Base-by-base conservation (phyloP, 2,797 vertebrate species). In the Schizopygopsis malacanthus region DNA sequence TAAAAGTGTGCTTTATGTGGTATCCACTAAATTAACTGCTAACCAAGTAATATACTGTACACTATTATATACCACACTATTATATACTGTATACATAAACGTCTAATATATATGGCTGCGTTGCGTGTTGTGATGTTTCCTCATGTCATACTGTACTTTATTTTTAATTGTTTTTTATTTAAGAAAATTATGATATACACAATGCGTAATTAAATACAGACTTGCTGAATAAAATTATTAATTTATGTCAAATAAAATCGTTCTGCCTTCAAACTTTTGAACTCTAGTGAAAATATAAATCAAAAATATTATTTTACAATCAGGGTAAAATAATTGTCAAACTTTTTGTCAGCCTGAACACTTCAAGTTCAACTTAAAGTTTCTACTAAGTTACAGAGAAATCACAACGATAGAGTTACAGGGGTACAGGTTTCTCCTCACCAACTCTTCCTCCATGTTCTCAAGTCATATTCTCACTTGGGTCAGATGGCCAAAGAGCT, bases 401-500 rank as follows among this genome's bases (percentile, higher is more conserved):
- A 80, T 80, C 59, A 65, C 77, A 47, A 47, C 22, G 59, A 65
- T 28, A 16, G 25, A 69, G 39, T 25, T 20, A 11, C n/a, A n/a
- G 22, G 25, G 10, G 10, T 16, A 22, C 28, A 33, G 28, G 28
- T 79, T 61, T 79, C 28, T 56, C 33, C 33, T 77, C 76, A 79
- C 52, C 54, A 79, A 16, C n/a, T 79, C 15, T 25, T 79, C 13
- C 11, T 59, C 20, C 52, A 20, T 81, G n/a, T 87, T 85, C 83
- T 65, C 50, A 65, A 59, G 70, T 78, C 80, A 75, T 78, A 67
- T 75, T 85, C 41, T 87, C 47, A 84, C 75, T 65, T 75, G 7
- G 56, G 71, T 65, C 54, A 78, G 22, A 84, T 84, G 83, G 61
- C 28, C 69, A 78, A 67, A 70, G 63, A 78, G 73, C 45, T 67